Base-by-base conservation (phyloP, 2,797 vertebrate genomes). In the Rhincodon typus region DNA sequence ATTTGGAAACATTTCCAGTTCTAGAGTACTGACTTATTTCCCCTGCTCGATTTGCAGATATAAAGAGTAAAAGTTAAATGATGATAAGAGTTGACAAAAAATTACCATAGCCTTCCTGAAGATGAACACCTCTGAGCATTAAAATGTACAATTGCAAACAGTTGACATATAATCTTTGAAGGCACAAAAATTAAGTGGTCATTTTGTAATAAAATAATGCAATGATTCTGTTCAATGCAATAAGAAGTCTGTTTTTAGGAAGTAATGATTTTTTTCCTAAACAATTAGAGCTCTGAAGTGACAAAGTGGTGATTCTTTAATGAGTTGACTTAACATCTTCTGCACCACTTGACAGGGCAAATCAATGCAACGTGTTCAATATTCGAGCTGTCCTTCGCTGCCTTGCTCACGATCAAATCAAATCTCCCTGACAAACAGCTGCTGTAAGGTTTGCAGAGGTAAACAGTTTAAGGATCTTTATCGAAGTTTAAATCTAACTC, bases 391-490 rank as follows among this genome's bases (percentile, higher is more conserved):
- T 96, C 97, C 98, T 3, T 96, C 97, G 95, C 98, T 98, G 97
- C 98, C 96, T 96, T 99, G 99, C 96, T 98, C 98, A 0, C 98
- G 98, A 96, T 98, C 98, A 2, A 98, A 99, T 94, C 99, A 99
- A 97, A 98, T 99, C 90, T 97, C 98, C 66, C 96, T 99, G 96
- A 98, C 97, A 96, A 98, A 98, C 97, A 98, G 98, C 96, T 99
- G 99, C 97, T 99, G 99, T 97, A 98, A 98, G 98, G 97, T 99
- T 96, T 99, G 99, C 97, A 98, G 98, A 99, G 99, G 99, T 99
- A 98, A 96, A 17, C 7, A 96, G 5, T 30, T 72, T 87, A n/a
- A 34, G 77, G 34, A 50, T 95, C 90, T 53, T 57, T 95, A 88
- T 94, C 66, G 12, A 91, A 66, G 69, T 77, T 30, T 53, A 53